A percentile compares a stretch with the other conserved stretches of the same genome.
Evolutionary conservation across 2,888 invertebrate genomes (phyloP).

Genomic region (Stenodera caucasica): DNA sequence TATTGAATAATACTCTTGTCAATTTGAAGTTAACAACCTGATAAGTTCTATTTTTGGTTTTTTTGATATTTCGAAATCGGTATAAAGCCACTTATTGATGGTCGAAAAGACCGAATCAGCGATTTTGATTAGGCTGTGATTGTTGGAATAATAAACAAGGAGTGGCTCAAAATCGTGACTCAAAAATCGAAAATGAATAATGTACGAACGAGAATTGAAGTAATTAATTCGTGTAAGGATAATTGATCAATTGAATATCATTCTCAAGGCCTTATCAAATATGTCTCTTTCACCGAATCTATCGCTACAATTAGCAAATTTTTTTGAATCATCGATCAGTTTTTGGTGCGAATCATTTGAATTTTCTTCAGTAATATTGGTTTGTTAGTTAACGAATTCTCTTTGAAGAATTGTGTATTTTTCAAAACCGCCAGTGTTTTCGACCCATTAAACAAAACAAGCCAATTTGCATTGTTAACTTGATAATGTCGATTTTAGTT

Average conservation of each 20-base stretch:
- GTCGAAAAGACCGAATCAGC: not conserved
- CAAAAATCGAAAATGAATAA: not conserved
- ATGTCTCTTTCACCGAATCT: too few relatives aligned
- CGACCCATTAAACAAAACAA: not conserved
- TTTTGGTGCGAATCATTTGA: too few relatives aligned
- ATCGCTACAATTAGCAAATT: too few relatives aligned
- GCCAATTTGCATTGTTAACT: not conserved
- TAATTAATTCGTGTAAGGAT: not conserved
- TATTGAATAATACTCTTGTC: too few relatives aligned
- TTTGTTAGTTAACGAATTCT: too few relatives aligned
- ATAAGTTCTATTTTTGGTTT: not conserved
- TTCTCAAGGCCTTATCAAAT: not conserved
- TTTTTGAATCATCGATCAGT: too few relatives aligned
- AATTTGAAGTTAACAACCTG: constrained; percentile 3
- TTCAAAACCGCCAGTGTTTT: too few relatives aligned
- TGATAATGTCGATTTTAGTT: not conserved
- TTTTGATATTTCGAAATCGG: not conserved
- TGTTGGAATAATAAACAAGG: not conserved
- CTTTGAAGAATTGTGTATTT: too few relatives aligned
- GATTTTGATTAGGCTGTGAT: not conserved
- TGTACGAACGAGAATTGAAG: not conserved
- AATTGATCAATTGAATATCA: not conserved
- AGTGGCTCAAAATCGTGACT: not conserved
- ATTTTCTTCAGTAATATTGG: too few relatives aligned
- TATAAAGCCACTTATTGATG: not conserved